Evolutionary conservation across 64 coral and sea anemone species (phyloP).

Genomic region (Porites australiensis): DNA sequence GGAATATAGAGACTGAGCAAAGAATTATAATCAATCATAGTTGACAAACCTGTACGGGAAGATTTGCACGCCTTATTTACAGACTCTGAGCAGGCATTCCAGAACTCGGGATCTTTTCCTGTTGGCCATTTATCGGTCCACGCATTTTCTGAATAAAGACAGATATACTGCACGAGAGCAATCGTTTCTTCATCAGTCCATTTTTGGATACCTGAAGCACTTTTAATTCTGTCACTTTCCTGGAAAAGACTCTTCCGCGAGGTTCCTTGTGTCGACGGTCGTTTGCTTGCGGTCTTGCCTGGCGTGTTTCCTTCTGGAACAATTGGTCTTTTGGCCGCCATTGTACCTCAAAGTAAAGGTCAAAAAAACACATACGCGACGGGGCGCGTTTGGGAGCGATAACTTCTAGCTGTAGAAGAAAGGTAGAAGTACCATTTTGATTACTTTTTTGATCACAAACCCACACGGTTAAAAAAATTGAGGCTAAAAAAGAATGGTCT

Average conservation of each 20-base stretch:
- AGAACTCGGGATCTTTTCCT: constrained; percentile 40
- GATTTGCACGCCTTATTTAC: constrained; percentile 53
- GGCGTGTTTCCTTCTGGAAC: constrained; percentile 54
- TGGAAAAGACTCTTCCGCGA: constrained; percentile 65
- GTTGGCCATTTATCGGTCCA: constrained; percentile 65
- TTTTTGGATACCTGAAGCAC: not conserved
- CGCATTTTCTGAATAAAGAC: constrained; percentile 67
- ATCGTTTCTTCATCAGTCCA: constrained; percentile 56
- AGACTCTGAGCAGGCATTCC: constrained; percentile 54
- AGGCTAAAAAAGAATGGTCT: constrained; percentile 21
- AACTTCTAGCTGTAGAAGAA: constrained; percentile 22
- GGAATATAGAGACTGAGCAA: not conserved
- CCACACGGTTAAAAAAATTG: not conserved
- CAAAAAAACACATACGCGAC: not conserved
- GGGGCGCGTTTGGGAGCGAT: constrained; percentile 20
- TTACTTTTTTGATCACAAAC: not conserved
- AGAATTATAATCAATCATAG: not conserved
- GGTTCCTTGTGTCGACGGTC: not conserved
- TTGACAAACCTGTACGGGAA: constrained; percentile 55
- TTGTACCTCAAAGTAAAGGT: constrained; percentile 1
- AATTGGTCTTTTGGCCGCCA: constrained; percentile 48
- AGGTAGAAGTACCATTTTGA: constrained; percentile 12
- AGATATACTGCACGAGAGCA: constrained; percentile 71
- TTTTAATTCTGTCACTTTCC: not conserved
- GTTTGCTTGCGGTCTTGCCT: constrained; percentile 46